Percentiles rank a stretch among this genome's conserved stretches.
phyloP scores from a whole-genome alignment of 2,888 invertebrate genomes.

The Chymomyza caudatula region DNA sequence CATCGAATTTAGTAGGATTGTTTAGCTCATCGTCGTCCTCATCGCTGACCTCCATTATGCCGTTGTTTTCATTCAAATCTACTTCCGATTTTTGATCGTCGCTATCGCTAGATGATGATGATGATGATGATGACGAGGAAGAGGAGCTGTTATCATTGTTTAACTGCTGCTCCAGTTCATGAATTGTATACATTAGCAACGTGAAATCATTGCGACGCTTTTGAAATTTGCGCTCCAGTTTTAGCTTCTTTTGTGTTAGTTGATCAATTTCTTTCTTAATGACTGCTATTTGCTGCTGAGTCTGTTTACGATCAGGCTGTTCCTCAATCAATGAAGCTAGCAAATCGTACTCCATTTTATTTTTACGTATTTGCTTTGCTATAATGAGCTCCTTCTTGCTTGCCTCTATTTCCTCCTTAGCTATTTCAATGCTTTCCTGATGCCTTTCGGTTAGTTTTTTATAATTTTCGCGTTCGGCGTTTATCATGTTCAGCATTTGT shows the following conservation, averaged over 20 bases:
- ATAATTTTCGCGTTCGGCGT: constrained; percentile 90
- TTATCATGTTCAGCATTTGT: constrained; percentile 88
- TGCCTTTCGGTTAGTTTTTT: constrained; percentile 87
- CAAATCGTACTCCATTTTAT: constrained; percentile 95
- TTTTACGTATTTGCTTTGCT: constrained; percentile 92
- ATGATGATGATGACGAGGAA: constrained; percentile 77
- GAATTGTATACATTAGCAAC: constrained; percentile 91
- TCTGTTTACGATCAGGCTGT: constrained; percentile 92
- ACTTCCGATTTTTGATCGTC: constrained; percentile 36
- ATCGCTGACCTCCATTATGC: constrained; percentile 66
- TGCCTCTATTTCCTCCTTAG: constrained; percentile 88
- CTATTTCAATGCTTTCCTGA: constrained; percentile 87
- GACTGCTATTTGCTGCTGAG: constrained; percentile 83
- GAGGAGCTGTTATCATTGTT: constrained; percentile 83
- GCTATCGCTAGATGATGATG: constrained; percentile 73
- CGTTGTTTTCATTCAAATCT: constrained; percentile 45
- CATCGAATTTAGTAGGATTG: constrained; percentile 45
- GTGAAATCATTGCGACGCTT: constrained; percentile 93
- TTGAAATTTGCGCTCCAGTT: constrained; percentile 87
- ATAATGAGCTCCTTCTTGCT: constrained; percentile 89
- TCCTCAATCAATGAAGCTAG: constrained; percentile 93
- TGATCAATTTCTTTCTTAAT: constrained; percentile 86
- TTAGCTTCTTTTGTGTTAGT: constrained; percentile 84
- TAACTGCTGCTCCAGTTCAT: constrained; percentile 88
- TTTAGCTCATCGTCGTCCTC: constrained; percentile 61